A percentile compares a stretch with the other conserved stretches of the same genome.
Conservation (phyloP, 1,140 invertebrate genomes). For the Lithobius niger region DNA sequence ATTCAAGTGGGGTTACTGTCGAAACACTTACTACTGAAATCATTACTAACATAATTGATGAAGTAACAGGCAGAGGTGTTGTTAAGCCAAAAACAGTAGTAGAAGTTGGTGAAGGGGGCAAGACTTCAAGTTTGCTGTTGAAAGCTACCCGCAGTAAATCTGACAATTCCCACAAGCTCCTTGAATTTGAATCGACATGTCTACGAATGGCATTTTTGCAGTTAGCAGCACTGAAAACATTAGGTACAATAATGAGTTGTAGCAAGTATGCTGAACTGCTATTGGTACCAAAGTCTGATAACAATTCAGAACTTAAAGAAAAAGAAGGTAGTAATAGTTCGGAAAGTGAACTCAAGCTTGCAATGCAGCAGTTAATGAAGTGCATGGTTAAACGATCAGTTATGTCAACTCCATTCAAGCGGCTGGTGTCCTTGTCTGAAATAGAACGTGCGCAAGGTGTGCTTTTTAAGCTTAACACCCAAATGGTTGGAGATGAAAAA, state of each 20-base stretch:
- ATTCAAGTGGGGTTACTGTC: no score
- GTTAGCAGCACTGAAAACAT: constrained; percentile 42
- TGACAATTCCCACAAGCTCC: not conserved
- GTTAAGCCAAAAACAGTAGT: not conserved
- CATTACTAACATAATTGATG: constrained; percentile 37
- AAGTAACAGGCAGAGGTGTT: constrained; percentile 31
- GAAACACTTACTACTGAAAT: constrained; percentile 39
- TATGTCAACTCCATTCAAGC: constrained; percentile 34
- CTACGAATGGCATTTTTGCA: constrained; percentile 39
- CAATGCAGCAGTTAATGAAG: constrained; percentile 28
- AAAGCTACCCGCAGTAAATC: no score
- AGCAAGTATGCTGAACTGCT: constrained; percentile 41
- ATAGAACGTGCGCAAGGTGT: constrained; percentile 42
- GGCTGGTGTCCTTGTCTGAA: constrained; percentile 35
- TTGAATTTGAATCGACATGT: constrained; percentile 30
- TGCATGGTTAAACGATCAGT: constrained; percentile 28
- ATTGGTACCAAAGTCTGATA: constrained; percentile 33
- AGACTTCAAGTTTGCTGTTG: no score
- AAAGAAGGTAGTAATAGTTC: constrained; percentile 23
- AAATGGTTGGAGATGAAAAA: constrained; percentile 25
- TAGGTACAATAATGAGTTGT: constrained; percentile 37
- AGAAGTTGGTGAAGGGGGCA: not conserved
- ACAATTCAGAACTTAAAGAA: constrained; percentile 19
- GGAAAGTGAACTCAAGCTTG: constrained; percentile 27
- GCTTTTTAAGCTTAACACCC: constrained; percentile 37